Base-by-base conservation (phyloP, 2,797 vertebrate species). In the Leptodactylus fallax region DNA sequence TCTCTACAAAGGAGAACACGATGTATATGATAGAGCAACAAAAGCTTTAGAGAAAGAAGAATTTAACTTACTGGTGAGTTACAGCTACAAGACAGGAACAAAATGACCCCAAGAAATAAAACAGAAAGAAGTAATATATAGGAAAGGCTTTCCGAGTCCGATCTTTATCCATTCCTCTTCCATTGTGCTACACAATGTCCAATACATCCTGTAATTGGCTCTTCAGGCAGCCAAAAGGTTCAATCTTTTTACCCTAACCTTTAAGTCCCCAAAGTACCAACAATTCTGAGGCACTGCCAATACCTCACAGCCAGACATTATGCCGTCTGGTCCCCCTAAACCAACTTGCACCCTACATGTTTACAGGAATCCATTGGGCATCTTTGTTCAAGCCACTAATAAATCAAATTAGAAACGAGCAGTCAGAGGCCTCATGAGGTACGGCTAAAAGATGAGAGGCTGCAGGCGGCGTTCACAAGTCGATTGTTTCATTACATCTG, bases 341-440 rank as follows among this genome's bases (percentile, higher is more conserved):
- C 72, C 45, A 45, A 71, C 71, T 17, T 76, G 51, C 72, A 79
- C 87, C 58, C 84, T 78, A 78, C 61, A 82, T 60, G 55, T 72
- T 83, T 83, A 86, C 78, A 83, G 71, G 72, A 88, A 86, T 86
- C 84, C 84, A 81, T 45, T 86, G 79, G 86, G 47, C 69, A 61
- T 81, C 25, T 72, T 69, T 61, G 71, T 71, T 74, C 80, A 77
- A 83, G 61, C 61, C 58, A n/a, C 88, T 86, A 86, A 89, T 89
- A 89, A 89, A 89, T 89, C 88, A 89, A 83, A 89, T 83, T 86
- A 86, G 45, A 89, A 89, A 83, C 80, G 72, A 86, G 79, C 88
- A 89, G 88, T 83, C 88, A 86, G 72, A 86, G 74, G 85, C 72
- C 85, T 86, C 88, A 51, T 25, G 87, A 89, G 85, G 85, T 83